These are phyloP conservation scores for Oscheius sp. DNA, from an alignment of 2,888 invertebrate genomes.

Conservation along the genomic window DNA sequence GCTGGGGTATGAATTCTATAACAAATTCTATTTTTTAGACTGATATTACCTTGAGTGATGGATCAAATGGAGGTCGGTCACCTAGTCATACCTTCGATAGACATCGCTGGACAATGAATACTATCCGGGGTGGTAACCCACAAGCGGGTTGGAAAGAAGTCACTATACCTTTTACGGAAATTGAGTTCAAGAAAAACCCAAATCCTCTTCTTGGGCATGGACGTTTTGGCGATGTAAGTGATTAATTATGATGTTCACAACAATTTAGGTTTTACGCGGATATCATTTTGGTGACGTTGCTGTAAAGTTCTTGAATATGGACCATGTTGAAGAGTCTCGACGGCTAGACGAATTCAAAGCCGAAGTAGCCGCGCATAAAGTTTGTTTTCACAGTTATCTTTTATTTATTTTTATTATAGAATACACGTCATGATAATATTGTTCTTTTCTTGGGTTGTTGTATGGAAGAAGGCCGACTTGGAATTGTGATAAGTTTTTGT, in stretches of 20 bases:
- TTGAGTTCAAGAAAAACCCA: conserved; percentile 50
- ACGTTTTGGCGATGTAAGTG: conserved; percentile 66
- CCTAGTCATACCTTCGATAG: conserved; percentile 54
- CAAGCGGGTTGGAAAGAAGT: conserved; percentile 61
- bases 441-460: conserved; percentile 99
- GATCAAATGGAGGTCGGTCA: conserved; percentile 22
- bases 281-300: conserved; percentile 80
- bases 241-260: neutral
- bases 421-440: conserved; percentile 96
- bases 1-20: conserved; percentile 19
- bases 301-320: conserved; percentile 91
- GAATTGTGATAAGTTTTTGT: conserved; percentile 92
- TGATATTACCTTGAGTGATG: conserved; percentile 19
- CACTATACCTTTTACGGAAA: conserved; percentile 52
- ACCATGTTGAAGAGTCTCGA: conserved; percentile 80
- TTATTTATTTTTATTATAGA: conserved; percentile 78
- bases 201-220: conserved; percentile 63
- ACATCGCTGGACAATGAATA: conserved; percentile 55
- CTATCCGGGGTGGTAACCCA: conserved; percentile 50
- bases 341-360: conserved; percentile 91
- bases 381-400: conserved; percentile 9
- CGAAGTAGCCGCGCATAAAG: conserved; percentile 88
- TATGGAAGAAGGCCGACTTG: conserved; percentile 94
- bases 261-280: conserved; percentile 84
- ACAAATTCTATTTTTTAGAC: conserved; percentile 4